These are phyloP conservation scores for Noctua fimbriata DNA, from an alignment of 2,888 invertebrate genomes.

Conservation along the genomic window DNA sequence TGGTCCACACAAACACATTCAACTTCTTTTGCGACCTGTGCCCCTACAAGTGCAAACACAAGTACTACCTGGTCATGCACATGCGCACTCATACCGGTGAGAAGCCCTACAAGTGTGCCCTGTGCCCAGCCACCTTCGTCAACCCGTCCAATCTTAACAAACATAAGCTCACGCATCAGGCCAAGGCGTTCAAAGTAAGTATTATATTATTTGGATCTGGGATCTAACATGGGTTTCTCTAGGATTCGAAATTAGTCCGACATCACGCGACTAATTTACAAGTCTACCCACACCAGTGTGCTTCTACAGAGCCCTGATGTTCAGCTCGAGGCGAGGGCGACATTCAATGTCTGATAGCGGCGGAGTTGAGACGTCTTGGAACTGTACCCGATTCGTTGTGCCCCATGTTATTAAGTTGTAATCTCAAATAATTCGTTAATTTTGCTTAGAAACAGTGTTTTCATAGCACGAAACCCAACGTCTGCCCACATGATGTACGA, in stretches of 20 bases:
- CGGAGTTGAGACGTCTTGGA: no score
- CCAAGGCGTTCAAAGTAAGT: conserved; percentile 86
- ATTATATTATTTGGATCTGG: background rate
- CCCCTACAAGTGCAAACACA: conserved; percentile 88
- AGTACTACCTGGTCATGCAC: conserved; percentile 89
- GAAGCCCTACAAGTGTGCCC: conserved; percentile 86
- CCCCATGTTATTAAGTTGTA: no score
- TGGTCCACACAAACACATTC: conserved; percentile 87
- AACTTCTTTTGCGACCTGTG: conserved; percentile 89
- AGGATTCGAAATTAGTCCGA: background rate
- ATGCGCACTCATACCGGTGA: conserved; percentile 90
- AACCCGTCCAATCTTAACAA: conserved; percentile 92
- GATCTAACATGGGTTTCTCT: background rate
- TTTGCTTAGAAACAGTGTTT: no score
- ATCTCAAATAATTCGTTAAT: no score
- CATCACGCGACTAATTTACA: background rate
- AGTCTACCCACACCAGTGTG: no score
- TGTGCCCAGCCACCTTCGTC: conserved; percentile 91
- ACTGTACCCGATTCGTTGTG: no score
- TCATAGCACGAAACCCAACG: no score
- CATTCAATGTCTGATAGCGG: no score
- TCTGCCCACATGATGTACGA: no score
- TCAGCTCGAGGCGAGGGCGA: no score
- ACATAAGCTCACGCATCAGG: conserved; percentile 91
- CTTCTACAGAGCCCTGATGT: no score